Evolutionary conservation across 2,888 invertebrate species (phyloP).

Genomic region (Achlya flavicornis): DNA sequence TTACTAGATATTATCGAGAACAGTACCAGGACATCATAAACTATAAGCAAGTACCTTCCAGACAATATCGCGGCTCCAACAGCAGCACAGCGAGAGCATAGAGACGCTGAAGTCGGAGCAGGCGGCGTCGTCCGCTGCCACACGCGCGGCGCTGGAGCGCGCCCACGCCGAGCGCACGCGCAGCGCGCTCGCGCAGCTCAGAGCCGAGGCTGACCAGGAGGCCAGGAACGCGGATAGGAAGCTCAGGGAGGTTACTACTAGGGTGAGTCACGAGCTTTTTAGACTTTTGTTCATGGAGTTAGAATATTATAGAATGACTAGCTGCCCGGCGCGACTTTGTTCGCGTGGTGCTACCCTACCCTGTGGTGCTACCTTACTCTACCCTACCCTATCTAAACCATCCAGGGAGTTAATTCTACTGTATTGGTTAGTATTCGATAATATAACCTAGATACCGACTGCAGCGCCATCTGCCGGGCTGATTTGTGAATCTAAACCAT

Average conservation of each 20-base stretch:
- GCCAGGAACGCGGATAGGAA: constrained; percentile 64
- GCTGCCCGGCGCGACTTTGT: too few relatives aligned
- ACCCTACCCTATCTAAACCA: too few relatives aligned
- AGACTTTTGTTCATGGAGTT: background rate
- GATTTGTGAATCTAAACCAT: too few relatives aligned
- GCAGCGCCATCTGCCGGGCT: too few relatives aligned
- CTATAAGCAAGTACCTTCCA: constrained; percentile 27
- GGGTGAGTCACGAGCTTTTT: constrained; percentile 48
- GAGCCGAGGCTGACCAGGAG: constrained; percentile 63
- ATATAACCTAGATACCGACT: too few relatives aligned
- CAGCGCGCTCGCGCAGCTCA: constrained; percentile 61
- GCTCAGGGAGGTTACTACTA: constrained; percentile 63
- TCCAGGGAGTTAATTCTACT: too few relatives aligned
- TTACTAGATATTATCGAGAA: too few relatives aligned
- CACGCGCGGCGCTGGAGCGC: constrained; percentile 59
- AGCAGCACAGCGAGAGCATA: constrained; percentile 55
- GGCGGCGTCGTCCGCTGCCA: constrained; percentile 43
- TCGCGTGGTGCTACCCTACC: too few relatives aligned
- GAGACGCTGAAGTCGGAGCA: constrained; percentile 58
- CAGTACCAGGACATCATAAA: constrained; percentile 18
- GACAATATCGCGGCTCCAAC: constrained; percentile 61
- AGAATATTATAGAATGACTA: too few relatives aligned
- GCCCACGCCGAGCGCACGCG: constrained; percentile 68
- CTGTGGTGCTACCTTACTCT: too few relatives aligned
- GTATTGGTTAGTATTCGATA: too few relatives aligned